phyloP scores from a whole-genome alignment of 1,140 invertebrate species.

The Micrasema longulum region DNA sequence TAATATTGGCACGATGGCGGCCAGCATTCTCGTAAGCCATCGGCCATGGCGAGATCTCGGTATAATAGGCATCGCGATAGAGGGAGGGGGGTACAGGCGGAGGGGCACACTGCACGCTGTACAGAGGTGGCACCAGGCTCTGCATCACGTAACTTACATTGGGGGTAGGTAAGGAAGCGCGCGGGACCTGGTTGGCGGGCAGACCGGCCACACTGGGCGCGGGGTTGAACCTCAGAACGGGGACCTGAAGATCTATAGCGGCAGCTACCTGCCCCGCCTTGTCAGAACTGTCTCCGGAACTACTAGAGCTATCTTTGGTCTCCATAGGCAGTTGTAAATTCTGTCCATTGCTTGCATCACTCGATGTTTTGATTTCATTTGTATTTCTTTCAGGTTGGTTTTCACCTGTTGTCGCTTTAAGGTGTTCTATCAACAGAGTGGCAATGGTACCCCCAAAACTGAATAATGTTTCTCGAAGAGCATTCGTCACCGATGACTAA shows the following conservation, averaged over 20 bases:
- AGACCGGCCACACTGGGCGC: not conserved
- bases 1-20: conserved; percentile 60
- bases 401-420: conserved; percentile 54
- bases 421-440: conserved; percentile 58
- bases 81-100: conserved; percentile 55
- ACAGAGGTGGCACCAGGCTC: conserved; percentile 61
- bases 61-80: conserved; percentile 60
- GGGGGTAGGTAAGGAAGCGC: conserved; percentile 54
- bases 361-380: not conserved
- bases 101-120: conserved; percentile 53
- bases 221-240: conserved; percentile 3
- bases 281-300: conserved; percentile 40
- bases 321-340: conserved; percentile 48
- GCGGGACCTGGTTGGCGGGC: conserved; percentile 11
- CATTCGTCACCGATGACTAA: conserved; percentile 65
- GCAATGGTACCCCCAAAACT: conserved; percentile 63
- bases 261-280: not conserved
- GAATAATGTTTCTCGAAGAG: conserved; percentile 62
- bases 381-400: not conserved
- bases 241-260: not conserved
- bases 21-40: conserved; percentile 62
- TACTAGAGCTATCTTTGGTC: conserved; percentile 42
- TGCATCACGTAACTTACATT: conserved; percentile 67
- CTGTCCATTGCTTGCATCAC: not conserved
- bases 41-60: conserved; percentile 62